Conservation (phyloP, 2,888 invertebrate species). For the Torymus texanus region DNA sequence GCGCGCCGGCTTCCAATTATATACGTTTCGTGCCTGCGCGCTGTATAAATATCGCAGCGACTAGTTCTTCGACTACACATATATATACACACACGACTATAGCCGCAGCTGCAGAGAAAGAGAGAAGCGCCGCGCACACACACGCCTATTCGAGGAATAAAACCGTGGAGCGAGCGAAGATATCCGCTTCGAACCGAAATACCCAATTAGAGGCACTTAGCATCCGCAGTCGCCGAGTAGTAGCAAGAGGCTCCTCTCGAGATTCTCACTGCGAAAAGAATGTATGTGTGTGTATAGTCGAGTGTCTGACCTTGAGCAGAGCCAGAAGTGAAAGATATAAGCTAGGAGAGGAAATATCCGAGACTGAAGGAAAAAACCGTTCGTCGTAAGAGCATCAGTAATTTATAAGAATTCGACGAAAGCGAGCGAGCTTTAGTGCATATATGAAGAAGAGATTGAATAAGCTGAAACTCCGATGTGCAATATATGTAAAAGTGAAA, state of each 20-base stretch:
- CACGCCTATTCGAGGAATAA: constrained; percentile 5
- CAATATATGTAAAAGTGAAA: constrained; percentile 40
- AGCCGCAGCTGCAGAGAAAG: too few relatives aligned
- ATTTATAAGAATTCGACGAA: too few relatives aligned
- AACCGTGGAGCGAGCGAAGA: not conserved
- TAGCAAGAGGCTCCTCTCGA: not conserved
- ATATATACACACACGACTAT: too few relatives aligned
- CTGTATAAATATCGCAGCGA: too few relatives aligned
- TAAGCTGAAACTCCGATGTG: constrained; percentile 14
- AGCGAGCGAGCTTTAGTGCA: too few relatives aligned
- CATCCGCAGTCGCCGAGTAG: not conserved
- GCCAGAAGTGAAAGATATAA: constrained; percentile 20
- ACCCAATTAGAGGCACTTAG: constrained; percentile 43
- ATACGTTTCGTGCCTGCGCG: too few relatives aligned
- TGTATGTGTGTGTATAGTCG: not conserved
- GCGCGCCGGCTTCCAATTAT: too few relatives aligned
- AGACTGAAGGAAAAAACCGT: constrained; percentile 15
- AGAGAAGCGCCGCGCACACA: too few relatives aligned
- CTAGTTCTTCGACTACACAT: too few relatives aligned
- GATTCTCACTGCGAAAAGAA: not conserved
- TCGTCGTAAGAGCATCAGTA: not conserved
- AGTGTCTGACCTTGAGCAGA: constrained; percentile 36
- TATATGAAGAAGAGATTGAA: constrained; percentile 6
- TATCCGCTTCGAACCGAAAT: constrained; percentile 18
- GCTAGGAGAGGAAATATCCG: not conserved